Evolutionary conservation across 2,888 invertebrate species (phyloP), one percentile per base, ranked within the genome.

Genomic region (Xestia c-nigrum): DNA sequence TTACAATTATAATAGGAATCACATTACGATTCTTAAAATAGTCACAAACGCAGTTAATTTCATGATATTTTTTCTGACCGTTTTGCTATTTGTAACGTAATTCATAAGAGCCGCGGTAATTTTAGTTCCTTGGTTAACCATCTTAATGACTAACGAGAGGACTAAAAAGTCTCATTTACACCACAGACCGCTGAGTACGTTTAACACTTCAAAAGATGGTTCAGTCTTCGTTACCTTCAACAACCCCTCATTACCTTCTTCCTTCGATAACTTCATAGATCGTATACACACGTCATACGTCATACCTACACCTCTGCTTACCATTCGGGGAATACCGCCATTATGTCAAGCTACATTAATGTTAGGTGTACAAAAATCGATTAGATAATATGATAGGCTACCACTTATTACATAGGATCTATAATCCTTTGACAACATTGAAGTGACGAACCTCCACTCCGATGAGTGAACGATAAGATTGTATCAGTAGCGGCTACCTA

Each of bases 381-480:
- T 57, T 64, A 47, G n/a, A 72, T 64, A 55, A 64, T 55, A 43
- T 46, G 14, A 31, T 46, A 75, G 31, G 19, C 50, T 47, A 57
- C 31, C 38, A 59, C 43, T 16, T 47, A 50, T 61, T 43, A 14
- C 14, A 43, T 31, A 64, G 40, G 50, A 65, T 50, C 19, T 43
- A 63, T 63, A 63, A 19, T 63, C 24, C 61, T 50, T 70, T 61
- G 66, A 47, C 7, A 31, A 67, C 21, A 68, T 50, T 59, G 24
- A 74, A 71, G 67, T 71, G 59, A 57, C 57, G 24, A 80, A 72
- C 63, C 12, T 68, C 38, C 57, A 59, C 12, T 68, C 40, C 52
- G 71, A 83, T 72, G 59, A 47, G 75, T 63, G 47, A 64, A 38
- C 24, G 84, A 76, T 86, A 84, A 80, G 73, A 80, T 83, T 64